Evolutionary conservation across 2,797 vertebrate genomes (phyloP), one percentile per base, ranked within the genome.

Genomic region (Trematomus bernacchii): DNA sequence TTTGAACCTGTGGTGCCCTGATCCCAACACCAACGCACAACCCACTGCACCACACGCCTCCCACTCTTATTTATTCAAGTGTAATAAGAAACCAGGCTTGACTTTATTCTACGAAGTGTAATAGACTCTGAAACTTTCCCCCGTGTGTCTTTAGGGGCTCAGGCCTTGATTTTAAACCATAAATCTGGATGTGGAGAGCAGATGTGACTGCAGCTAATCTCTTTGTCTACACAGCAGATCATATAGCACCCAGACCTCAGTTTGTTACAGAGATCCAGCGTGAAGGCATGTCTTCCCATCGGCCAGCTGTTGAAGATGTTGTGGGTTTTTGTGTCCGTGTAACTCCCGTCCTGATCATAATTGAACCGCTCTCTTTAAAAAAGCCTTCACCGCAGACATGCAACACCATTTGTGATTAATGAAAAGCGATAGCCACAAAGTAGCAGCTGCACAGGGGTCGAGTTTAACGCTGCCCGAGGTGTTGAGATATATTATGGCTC

Each of bases 171-270:
- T 74, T 81, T 58, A 21, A 82, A 66, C 59, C 57, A 59, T 85
- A 81, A 88, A 84, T 89, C 73, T 76, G 73, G 63, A 81, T 10
- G 73, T n/a, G 27, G 76, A 58, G 74, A 82, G 73, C 77, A 83
- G 85, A 87, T 90, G 86, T 73, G 55, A 43, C 86, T 72, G 76
- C 57, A 46, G 85, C 85, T 87, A 88, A 90, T 92, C 86, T 57
- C 40, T 77, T 90, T 89, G 79, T 84, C 78, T 75, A 82, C 82
- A 73, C 78, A 3, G 23, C 15, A 27, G 91, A 87, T 87, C 82
- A 21, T 72, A 55, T 87, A 76, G 81, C 69, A 21, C 85, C 76
- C 6, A 54, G 59, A 74, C 71, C 43, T 44, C 68, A 79, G 85
- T 67, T 84, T 85, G 92, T 89, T 86, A 70, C 78, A 73, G 76